Evolutionary conservation across 2,113 vertebrate species (phyloP).

Genomic region (Corythoichthys intestinalis): DNA sequence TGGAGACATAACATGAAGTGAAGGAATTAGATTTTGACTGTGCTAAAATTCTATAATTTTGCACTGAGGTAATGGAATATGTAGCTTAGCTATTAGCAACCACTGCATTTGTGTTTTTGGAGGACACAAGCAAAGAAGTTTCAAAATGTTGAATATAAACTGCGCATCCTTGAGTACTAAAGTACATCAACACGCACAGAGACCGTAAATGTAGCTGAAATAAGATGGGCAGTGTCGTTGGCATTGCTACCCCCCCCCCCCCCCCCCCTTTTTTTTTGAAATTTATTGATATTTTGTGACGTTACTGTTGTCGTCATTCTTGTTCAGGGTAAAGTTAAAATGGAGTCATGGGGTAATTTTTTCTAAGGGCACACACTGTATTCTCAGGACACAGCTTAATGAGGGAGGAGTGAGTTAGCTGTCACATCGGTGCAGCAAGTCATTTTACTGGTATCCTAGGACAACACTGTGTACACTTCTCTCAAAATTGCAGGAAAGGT

Average conservation of each 20-base stretch:
- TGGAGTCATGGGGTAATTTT: slow-evolving; percentile 50
- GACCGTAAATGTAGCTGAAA: slow-evolving; percentile 57
- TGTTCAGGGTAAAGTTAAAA: slow-evolving; percentile 47
- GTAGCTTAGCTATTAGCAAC: slow-evolving; percentile 23
- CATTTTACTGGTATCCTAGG: slow-evolving; percentile 2
- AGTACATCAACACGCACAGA: slow-evolving; percentile 49
- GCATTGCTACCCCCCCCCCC: background rate
- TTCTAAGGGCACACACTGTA: slow-evolving; percentile 62
- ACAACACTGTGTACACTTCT: background rate
- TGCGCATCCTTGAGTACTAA: slow-evolving; percentile 18
- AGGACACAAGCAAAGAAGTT: slow-evolving; percentile 15
- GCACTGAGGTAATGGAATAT: slow-evolving; percentile 47
- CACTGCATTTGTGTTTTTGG: slow-evolving; percentile 40
- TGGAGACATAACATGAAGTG: slow-evolving; percentile 6
- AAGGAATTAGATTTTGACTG: slow-evolving; percentile 40
- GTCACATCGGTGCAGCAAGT: slow-evolving; percentile 28
- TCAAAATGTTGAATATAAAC: background rate
- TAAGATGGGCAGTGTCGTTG: slow-evolving; percentile 30
- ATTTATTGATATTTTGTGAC: slow-evolving; percentile 31
- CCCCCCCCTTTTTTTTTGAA: slow-evolving; percentile 21
- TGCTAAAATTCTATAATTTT: slow-evolving; percentile 53
- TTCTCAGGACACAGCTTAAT: slow-evolving; percentile 58
- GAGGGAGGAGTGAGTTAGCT: slow-evolving; percentile 13
- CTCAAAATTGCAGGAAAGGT: background rate
- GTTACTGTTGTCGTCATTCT: slow-evolving; percentile 44